phyloP scores from a whole-genome alignment of 1,140 invertebrate species.

The Halyomorpha halys region DNA sequence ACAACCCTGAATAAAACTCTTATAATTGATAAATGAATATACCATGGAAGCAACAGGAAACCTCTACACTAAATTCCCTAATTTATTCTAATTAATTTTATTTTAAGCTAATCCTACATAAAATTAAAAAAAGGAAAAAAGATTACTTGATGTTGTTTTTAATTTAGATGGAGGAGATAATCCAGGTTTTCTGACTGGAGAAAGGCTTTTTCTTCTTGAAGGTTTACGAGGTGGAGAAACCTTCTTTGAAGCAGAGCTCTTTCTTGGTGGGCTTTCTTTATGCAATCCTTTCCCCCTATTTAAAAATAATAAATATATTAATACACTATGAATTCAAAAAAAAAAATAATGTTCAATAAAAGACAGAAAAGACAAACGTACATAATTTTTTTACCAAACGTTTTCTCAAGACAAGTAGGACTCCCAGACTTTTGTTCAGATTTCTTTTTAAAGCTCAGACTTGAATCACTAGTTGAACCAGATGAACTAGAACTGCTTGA shows the following conservation, averaged over 20 bases:
- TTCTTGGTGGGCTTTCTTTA: slow-evolving; percentile 17
- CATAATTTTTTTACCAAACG: slow-evolving; percentile 1
- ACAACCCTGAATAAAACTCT: no score
- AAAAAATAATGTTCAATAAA: background rate
- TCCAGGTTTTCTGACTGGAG: slow-evolving; percentile 10
- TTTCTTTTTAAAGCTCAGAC: slow-evolving; percentile 4
- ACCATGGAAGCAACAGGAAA: no score
- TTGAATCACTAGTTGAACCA: slow-evolving; percentile 15
- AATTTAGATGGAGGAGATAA: slow-evolving; percentile 12
- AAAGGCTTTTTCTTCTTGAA: background rate
- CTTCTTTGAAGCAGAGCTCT: slow-evolving; percentile 10
- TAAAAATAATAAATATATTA: slow-evolving; percentile 8
- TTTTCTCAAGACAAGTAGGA: background rate
- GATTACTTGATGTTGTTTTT: slow-evolving; percentile 8
- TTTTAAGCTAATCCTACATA: no score
- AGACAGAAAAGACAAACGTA: background rate
- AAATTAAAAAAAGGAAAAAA: background rate
- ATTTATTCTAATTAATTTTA: no score
- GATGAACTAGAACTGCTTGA: slow-evolving; percentile 22
- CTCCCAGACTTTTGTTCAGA: slow-evolving; percentile 4
- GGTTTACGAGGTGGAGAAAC: slow-evolving; percentile 6
- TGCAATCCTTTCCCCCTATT: slow-evolving; percentile 13
- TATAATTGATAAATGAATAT: no score
- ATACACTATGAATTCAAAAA: background rate
- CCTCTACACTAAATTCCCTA: no score